phyloP scores from a whole-genome alignment of 1,140 invertebrate species.

The Contarinia nasturtii region DNA sequence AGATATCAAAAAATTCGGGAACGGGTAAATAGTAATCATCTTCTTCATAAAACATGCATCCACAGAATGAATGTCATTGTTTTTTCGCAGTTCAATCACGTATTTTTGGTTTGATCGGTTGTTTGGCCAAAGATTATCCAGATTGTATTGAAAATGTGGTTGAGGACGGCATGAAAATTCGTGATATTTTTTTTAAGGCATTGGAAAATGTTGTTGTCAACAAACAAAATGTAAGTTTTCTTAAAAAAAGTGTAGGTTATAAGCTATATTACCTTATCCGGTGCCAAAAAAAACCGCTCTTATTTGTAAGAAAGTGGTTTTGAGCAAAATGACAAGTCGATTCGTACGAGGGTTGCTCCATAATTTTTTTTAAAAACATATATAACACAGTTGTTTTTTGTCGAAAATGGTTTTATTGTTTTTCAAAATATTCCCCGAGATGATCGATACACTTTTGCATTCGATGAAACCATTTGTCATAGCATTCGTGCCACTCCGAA shows the following conservation, averaged over 20 bases:
- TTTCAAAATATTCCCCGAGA: too few species aligned
- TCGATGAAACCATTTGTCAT: too few species aligned
- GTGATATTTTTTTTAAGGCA: background rate
- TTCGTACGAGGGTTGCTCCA: too few species aligned
- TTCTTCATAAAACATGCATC: background rate
- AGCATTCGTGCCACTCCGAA: too few species aligned
- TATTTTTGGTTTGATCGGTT: slow-evolving; percentile 1
- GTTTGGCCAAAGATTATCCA: slow-evolving; percentile 1
- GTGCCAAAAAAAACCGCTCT: too few species aligned
- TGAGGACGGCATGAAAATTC: background rate
- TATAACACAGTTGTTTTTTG: too few species aligned
- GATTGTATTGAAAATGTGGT: background rate
- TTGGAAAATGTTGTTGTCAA: slow-evolving; percentile 1
- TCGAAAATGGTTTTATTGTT: too few species aligned
- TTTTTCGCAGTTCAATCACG: background rate
- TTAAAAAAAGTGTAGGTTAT: background rate
- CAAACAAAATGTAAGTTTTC: slow-evolving; percentile 1
- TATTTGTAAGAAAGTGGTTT: too few species aligned
- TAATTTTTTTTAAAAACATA: too few species aligned
- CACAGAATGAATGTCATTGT: background rate
- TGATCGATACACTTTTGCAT: too few species aligned
- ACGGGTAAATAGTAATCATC: background rate
- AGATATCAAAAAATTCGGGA: background rate
- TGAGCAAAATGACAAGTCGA: too few species aligned
- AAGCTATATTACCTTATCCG: too few species aligned